A percentile compares a stretch with the other conserved stretches of the same genome.
These are phyloP conservation scores for Zophobas atratus DNA, from an alignment of 1,140 invertebrate genomes.

Conservation along the genomic window DNA sequence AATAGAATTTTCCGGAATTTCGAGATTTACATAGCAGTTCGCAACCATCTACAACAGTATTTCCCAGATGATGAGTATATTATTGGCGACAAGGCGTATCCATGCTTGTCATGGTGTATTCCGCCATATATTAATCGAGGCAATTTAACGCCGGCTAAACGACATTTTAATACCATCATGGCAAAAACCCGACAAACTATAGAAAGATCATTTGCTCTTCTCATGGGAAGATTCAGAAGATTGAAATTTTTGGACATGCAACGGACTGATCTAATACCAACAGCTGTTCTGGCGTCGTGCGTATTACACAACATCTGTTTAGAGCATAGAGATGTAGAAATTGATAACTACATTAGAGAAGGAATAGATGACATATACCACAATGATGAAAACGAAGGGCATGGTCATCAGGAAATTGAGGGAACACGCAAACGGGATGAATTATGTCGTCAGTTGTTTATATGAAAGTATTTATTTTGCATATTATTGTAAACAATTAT, in stretches of 20 bases:
- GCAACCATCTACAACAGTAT: conserved; percentile 19
- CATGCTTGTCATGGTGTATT: conserved; percentile 47
- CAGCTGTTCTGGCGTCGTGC: conserved; percentile 37
- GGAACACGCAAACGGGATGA: background rate
- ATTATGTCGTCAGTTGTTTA: background rate
- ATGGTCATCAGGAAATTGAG: background rate
- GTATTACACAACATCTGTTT: conserved; percentile 48
- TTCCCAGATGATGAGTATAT: conserved; percentile 43
- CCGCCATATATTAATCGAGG: conserved; percentile 48
- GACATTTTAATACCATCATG: conserved; percentile 26
- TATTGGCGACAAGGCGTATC: conserved; percentile 52
- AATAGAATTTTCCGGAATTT: conserved; percentile 52
- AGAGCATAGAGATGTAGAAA: conserved; percentile 24
- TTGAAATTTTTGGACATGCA: conserved; percentile 53
- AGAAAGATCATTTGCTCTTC: conserved; percentile 50
- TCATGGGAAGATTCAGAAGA: conserved; percentile 51
- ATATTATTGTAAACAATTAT: background rate
- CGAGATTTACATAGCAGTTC: conserved; percentile 36
- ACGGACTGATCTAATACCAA: conserved; percentile 39
- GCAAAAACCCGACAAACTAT: conserved; percentile 36
- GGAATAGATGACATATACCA: background rate
- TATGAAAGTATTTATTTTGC: background rate
- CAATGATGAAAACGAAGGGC: background rate
- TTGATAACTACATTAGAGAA: conserved; percentile 29
- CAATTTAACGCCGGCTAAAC: conserved; percentile 31